Base-by-base conservation (phyloP, 2,113 vertebrate species). In the Marmota monax region DNA sequence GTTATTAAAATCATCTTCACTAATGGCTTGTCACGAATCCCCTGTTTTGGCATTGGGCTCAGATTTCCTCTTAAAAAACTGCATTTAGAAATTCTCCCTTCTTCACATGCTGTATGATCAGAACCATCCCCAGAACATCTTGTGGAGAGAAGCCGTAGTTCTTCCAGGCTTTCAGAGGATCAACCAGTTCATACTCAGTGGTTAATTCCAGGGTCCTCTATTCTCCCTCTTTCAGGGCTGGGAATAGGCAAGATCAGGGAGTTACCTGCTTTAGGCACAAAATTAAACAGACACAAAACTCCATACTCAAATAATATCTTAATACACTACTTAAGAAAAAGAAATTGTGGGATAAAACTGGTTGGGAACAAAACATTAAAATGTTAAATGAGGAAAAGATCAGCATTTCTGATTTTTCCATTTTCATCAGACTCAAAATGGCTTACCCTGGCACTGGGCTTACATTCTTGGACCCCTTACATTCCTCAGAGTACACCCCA, bases 341-440 rank as follows among this genome's bases (percentile, higher is more conserved):
- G 88, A 96, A 84, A 42, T 29, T 73, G 48, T 53, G 37, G 56
- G 56, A 87, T 85, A 90, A 70, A 27, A 29, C 69, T 7, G 2
- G 79, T n/a, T 4, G 27, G 18, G 27, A 89, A 89, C 1, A 53
- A 96, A 86, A 92, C 70, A 90, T 70, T n/a, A 90, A 87, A 51
- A 63, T 84, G 27, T 85, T 83, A 89, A 80, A 65, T 51, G 88
- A 65, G 77, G 45, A 51, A 17, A 61, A 22, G 25, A 32, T 72
- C 4, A 13, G 1, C 56, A 18, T 67, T 37, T 5, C 42, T 80
- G 37, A 45, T 34, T 73, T 82, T 83, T 69, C 27, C 48, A 80
- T 76, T 88, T 74, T 10, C 4, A 42, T 92, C 39, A 63, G 6
- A 85, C 9, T 16, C 63, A 12, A 76, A 85, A 89, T 79, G 53